phyloP scores from a whole-genome alignment of 2,797 vertebrate species.

The Chromobotia macracanthus region DNA sequence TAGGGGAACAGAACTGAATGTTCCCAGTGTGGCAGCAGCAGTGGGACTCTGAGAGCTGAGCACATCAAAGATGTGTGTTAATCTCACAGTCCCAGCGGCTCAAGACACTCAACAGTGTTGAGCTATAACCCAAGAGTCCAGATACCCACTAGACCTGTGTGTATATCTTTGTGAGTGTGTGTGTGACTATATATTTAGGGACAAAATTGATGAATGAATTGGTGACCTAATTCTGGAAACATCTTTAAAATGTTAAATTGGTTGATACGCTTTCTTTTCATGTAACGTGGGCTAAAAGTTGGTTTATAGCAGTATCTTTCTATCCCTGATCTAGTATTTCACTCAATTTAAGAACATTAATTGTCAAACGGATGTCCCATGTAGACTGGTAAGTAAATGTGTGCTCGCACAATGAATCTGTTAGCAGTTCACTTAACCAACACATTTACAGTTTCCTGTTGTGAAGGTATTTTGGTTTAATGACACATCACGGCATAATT shows the following conservation, averaged over 20 bases:
- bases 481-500: neutral
- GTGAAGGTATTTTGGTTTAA: neutral
- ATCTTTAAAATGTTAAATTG: too few species aligned
- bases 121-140: conserved; percentile 1
- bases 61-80: conserved; percentile 44
- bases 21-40: conserved; percentile 10
- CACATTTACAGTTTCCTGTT: conserved; percentile 5
- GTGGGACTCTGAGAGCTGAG: conserved; percentile 20
- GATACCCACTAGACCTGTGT: neutral
- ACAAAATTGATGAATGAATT: conserved; percentile 23
- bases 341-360: neutral
- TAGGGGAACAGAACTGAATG: conserved; percentile 11
- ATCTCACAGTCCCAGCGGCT: conserved; percentile 14
- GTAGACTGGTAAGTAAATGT: neutral
- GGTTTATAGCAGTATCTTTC: too few species aligned
- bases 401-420: neutral
- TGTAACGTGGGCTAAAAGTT: too few species aligned
- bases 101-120: conserved; percentile 9
- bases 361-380: conserved; percentile 9
- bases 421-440: conserved; percentile 1
- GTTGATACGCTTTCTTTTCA: too few species aligned
- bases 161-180: neutral
- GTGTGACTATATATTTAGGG: neutral
- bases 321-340: too few species aligned
- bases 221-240: conserved; percentile 6